phyloP scores from a whole-genome alignment of 1,140 invertebrate species.

The Protaetia brevitarsis region DNA sequence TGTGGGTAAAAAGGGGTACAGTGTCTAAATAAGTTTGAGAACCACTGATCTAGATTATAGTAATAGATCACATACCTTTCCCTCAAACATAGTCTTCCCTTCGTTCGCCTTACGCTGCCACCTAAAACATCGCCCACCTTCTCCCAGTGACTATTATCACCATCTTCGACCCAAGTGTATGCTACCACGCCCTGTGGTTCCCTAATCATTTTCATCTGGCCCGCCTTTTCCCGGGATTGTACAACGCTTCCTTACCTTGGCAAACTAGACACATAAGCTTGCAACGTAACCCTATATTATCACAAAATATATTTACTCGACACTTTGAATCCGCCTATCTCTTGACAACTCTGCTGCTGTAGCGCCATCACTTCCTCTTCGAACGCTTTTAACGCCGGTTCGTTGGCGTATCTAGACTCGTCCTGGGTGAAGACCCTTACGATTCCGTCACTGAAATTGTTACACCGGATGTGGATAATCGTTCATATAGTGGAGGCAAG shows the following conservation, averaged over 20 bases:
- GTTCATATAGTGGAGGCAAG: no score
- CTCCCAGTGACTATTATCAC: constrained; percentile 66
- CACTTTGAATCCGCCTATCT: constrained; percentile 80
- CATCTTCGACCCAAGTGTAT: constrained; percentile 73
- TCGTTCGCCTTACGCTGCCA: constrained; percentile 61
- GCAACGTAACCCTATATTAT: constrained; percentile 13
- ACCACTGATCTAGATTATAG: no score
- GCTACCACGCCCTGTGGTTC: constrained; percentile 67
- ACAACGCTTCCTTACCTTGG: constrained; percentile 73
- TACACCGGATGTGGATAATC: no score
- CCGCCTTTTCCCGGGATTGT: constrained; percentile 78
- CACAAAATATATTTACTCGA: constrained; percentile 60
- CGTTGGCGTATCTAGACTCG: constrained; percentile 63
- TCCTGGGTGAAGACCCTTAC: constrained; percentile 81
- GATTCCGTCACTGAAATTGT: constrained; percentile 73
- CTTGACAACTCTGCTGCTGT: constrained; percentile 56
- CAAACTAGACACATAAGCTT: constrained; percentile 53
- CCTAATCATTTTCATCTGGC: constrained; percentile 82
- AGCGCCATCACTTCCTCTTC: constrained; percentile 67
- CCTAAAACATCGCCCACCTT: constrained; percentile 90
- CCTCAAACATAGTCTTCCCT: constrained; percentile 77
- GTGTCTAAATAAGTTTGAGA: no score
- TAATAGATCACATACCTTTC: constrained; percentile 63
- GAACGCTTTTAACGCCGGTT: constrained; percentile 61
- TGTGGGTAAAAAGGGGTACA: no score